Base-by-base conservation (phyloP, 2,888 invertebrate genomes). In the Hyposoter dolosus region DNA sequence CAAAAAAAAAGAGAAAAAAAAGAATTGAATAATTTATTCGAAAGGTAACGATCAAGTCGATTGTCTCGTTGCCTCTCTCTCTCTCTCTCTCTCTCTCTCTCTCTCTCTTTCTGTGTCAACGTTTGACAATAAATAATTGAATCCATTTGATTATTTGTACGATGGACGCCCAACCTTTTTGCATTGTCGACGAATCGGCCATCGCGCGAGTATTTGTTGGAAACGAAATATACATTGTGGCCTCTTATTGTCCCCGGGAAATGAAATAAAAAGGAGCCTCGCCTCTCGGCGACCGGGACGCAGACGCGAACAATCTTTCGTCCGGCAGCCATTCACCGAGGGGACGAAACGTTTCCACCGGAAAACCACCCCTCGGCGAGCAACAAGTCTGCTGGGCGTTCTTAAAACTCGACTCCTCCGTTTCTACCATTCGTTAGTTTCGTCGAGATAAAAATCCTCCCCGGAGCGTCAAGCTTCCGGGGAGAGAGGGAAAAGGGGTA, bases 341-440 rank as follows among this genome's bases (percentile, higher is more conserved):
- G 50, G 40, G 35, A 50, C 6, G 66, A 50, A 50, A 66, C 35
- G 35, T 78, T 68, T 77, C n/a, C 23, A 23, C 53, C 23, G 43
- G n/a, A 28, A 53, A 56, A 66, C 68, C 53, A 69, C 40, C 75
- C 78, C 53, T 45, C 10, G 86, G 12, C 40, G 45, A 68, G 91
- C 91, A 91, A 91, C 91, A 91, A 90, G 91, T 91, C 89, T 60
- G 78, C 89, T 60, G 78, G 91, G 89, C 69, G 79, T 45, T 77
- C 66, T 23, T 53, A 32, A 60, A 60, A 60, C 60, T 60, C 60
- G 1, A 28, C 60, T 28, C 28, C 28, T 15, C 28, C 1, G 1
- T 60, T 60, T 1, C 28, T 28, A 15, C 28, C 6, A 28, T 28
- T 60, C 60, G 60, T 60, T 60, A 28, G 5, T 28, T 28, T 12